Percentiles rank a stretch among this genome's conserved stretches.
phyloP scores from a whole-genome alignment of 2,113 vertebrate species.

The Pachypanchax playfairii region DNA sequence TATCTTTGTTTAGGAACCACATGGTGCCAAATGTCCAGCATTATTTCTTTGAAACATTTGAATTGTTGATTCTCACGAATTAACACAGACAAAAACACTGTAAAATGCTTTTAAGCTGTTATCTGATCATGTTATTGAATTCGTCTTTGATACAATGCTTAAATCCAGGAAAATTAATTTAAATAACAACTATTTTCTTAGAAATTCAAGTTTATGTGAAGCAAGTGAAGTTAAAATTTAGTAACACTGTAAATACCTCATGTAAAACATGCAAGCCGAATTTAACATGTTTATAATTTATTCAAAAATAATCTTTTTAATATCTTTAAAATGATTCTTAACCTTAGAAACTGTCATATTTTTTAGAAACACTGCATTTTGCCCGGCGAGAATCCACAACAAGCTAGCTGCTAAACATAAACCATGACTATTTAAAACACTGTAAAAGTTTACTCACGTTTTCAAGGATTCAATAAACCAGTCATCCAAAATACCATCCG shows the following conservation, averaged over 20 bases:
- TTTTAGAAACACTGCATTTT: neutral
- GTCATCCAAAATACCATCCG: slow-evolving; percentile 69
- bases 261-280: neutral
- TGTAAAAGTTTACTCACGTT: slow-evolving; percentile 56
- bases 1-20: no score
- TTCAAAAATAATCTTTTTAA: neutral
- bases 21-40: no score
- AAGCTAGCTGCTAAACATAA: neutral
- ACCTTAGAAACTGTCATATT: neutral
- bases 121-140: neutral
- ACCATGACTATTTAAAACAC: no score
- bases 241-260: rapidly evolving
- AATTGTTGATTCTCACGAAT: no score
- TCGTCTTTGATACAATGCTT: neutral
- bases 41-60: no score
- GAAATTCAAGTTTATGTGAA: neutral
- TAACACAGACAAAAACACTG: no score
- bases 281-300: neutral
- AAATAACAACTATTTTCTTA: neutral
- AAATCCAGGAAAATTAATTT: neutral
- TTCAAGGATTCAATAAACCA: slow-evolving; percentile 78
- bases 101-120: neutral
- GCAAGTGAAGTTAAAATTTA: neutral
- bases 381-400: no score
- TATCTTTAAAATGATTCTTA: neutral